Evolutionary conservation across 2,797 vertebrate species (phyloP).

Genomic region (Sebastes jordani): DNA sequence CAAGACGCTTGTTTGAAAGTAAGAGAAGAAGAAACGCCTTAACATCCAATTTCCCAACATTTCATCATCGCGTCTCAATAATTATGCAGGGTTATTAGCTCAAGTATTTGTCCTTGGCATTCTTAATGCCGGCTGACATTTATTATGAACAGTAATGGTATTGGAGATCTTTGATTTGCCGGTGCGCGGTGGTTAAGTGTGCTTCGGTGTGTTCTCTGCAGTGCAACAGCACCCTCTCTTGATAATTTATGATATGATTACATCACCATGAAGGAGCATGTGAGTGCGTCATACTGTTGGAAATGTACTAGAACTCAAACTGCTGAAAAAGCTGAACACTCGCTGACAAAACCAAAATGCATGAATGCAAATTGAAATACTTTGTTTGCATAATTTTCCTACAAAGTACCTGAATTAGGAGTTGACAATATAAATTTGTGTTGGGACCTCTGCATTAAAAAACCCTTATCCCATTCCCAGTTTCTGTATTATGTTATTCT

Average conservation of each 20-base stretch:
- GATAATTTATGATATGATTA: slow-evolving; percentile 57
- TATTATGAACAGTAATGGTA: slow-evolving; percentile 78
- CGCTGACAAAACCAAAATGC: neutral
- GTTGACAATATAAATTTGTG: neutral
- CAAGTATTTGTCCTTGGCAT: slow-evolving; percentile 83
- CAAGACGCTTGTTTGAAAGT: slow-evolving; percentile 64
- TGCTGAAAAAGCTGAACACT: neutral
- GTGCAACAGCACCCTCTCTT: slow-evolving; percentile 83
- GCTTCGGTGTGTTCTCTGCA: slow-evolving; percentile 25
- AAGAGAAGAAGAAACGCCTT: slow-evolving; percentile 49
- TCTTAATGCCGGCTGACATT: slow-evolving; percentile 79
- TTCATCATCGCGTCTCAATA: slow-evolving; percentile 79
- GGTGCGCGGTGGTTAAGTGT: neutral
- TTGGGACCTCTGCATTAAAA: neutral
- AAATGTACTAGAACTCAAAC: neutral
- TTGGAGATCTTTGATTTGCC: slow-evolving; percentile 72
- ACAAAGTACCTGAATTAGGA: neutral
- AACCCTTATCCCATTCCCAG: neutral
- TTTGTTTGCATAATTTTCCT: neutral
- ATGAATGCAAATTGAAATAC: neutral
- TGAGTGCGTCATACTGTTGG: neutral
- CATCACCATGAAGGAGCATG: slow-evolving; percentile 27
- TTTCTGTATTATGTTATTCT: neutral
- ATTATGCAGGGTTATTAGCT: slow-evolving; percentile 82
- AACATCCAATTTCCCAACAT: slow-evolving; percentile 78